Base-by-base conservation (phyloP, 2,797 vertebrate species). In the Cephalopachus bancanus region DNA sequence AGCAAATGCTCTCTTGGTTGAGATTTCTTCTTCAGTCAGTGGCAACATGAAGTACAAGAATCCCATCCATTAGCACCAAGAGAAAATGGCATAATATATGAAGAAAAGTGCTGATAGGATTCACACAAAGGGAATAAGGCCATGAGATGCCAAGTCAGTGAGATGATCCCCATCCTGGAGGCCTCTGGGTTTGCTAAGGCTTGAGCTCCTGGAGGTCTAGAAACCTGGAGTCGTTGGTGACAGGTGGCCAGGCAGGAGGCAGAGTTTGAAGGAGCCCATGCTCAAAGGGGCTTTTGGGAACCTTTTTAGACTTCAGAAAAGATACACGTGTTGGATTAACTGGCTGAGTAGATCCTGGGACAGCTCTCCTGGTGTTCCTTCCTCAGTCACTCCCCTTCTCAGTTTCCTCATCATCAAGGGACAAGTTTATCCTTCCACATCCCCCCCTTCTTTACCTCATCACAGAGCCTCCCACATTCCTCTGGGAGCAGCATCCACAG, bases 291-390 rank as follows among this genome's bases (percentile, higher is more conserved):
- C 71, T 72, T 71, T 22, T 4, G 19, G 37, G 22, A 3, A 11
- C 71, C 12, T 20, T 15, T 2, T 78, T 4, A 20, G 1, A 33
- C 33, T 89, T 69, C 6, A 79, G 12, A 44, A 74, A 74, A 44
- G 71, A 74, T 11, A 24, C 37, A 44, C 49, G 44, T 15, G 22
- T 26, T 26, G 37, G 71, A 44, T 74, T 49, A 49, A 37, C 37
- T 33, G 11, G 24, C 78, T 60, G 37, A 79, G 16, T 20, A 67
- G 64, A 79, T 4, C 6, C 26, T 44, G n/a, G 44, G 74, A 37
- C 22, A n/a, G 7, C 51, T 33, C 19, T 62, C 2, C 20, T 44
- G 3, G 53, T 1, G 1, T 4, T 28, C 3, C 1, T 11, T 62
- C 10, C 26, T 7, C 5, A 7, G 14, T 60, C 9, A 78, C 22